These are phyloP conservation scores for Serranus cabrilla DNA, from an alignment of 2,797 vertebrate genomes.

Conservation along the genomic window DNA sequence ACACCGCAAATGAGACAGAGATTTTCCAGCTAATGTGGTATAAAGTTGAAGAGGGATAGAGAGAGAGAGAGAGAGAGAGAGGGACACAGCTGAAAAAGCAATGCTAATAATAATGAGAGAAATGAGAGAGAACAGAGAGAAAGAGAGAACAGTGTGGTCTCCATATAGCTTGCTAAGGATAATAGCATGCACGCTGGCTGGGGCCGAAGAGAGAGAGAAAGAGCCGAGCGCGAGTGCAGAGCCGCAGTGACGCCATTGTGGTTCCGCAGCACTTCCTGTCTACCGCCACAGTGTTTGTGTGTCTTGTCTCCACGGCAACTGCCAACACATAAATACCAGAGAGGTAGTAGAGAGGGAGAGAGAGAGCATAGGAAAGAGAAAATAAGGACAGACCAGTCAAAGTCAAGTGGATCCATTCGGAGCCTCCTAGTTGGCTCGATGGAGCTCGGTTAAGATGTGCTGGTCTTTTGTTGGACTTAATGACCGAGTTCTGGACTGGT, in stretches of 20 bases:
- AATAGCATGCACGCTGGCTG: constrained; percentile 76
- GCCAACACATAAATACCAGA: constrained; percentile 87
- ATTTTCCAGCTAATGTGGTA: constrained; percentile 77
- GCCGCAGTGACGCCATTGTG: constrained; percentile 91
- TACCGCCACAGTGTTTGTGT: constrained; percentile 89
- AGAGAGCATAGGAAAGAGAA: constrained; percentile 46
- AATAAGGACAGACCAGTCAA: constrained; percentile 73
- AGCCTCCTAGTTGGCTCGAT: constrained; percentile 59
- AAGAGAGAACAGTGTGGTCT: constrained; percentile 71
- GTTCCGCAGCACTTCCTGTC: constrained; percentile 90
- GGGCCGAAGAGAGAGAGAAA: constrained; percentile 54
- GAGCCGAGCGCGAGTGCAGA: constrained; percentile 71
- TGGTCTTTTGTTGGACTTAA: constrained; percentile 59
- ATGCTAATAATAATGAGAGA: constrained; percentile 83
- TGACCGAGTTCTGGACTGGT: constrained; percentile 54
- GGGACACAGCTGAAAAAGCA: constrained; percentile 84
- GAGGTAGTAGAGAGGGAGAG: constrained; percentile 46
- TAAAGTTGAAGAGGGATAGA: constrained; percentile 37
- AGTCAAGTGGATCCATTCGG: constrained; percentile 75
- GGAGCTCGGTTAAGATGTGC: constrained; percentile 30
- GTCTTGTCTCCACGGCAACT: constrained; percentile 86
- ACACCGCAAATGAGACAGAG: constrained; percentile 80
- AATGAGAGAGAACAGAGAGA: constrained; percentile 66
- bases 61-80: constrained; percentile 6
- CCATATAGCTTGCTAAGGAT: constrained; percentile 77